Conservation (phyloP, 2,888 invertebrate species). For the Bombylius discolor region DNA sequence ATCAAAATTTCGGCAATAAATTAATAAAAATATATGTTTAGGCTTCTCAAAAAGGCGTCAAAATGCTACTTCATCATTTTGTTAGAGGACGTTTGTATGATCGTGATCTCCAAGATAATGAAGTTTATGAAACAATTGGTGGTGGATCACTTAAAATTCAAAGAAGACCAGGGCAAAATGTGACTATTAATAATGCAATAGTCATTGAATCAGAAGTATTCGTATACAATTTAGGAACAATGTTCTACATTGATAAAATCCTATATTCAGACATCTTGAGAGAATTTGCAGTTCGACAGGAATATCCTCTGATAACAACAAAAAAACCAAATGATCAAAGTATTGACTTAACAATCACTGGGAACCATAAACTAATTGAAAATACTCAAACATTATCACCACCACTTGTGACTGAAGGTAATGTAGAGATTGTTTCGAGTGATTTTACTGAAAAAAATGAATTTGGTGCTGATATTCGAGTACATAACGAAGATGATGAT, state of each 20-base stretch:
- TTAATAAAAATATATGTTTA: neutral
- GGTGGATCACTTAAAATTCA: slow-evolving; percentile 43
- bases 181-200: slow-evolving; percentile 43
- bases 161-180: slow-evolving; percentile 36
- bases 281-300: slow-evolving; percentile 26
- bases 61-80: slow-evolving; percentile 48
- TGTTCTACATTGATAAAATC: slow-evolving; percentile 49
- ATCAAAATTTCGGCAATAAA: neutral
- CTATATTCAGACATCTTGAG: slow-evolving; percentile 38
- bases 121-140: slow-evolving; percentile 42
- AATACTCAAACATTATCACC: slow-evolving; percentile 18
- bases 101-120: slow-evolving; percentile 43
- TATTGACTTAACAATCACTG: slow-evolving; percentile 14
- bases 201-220: slow-evolving; percentile 49
- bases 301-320: slow-evolving; percentile 17
- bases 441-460: slow-evolving; percentile 31
- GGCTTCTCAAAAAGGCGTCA: slow-evolving; percentile 43
- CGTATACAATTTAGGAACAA: slow-evolving; percentile 51
- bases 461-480: slow-evolving; percentile 18
- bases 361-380: neutral
- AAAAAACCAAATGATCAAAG: slow-evolving; percentile 18
- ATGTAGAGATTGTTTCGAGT: slow-evolving; percentile 35
- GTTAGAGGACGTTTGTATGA: slow-evolving; percentile 48
- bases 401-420: slow-evolving; percentile 16
- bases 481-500: slow-evolving; percentile 5